Base-by-base conservation (phyloP, 2,113 vertebrate genomes). In the Actenoides lindsayi region DNA sequence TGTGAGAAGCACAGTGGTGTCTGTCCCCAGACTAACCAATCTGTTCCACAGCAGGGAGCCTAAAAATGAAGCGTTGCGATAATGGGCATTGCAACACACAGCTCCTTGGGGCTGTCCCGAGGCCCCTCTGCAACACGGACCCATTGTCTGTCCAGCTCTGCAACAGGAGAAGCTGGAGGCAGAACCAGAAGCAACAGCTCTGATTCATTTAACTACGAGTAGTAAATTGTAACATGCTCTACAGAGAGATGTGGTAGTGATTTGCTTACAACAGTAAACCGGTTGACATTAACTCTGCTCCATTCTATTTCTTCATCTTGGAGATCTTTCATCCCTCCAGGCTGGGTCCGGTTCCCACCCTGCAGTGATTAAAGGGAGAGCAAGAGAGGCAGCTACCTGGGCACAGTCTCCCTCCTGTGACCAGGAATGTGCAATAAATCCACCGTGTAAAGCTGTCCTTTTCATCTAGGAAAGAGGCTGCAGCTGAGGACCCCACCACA, bases 31-130 rank as follows among this genome's bases (percentile, higher is more conserved):
- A 48, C 59, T 77, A 46, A 96, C 82, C 84, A 95, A 96, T 96
- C 91, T 95, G 94, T 94, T 95, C 91, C 87, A 28, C 94, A 94
- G 94, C 82, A 67, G 94, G 94, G 90, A 85, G 84, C 94, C 94
- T 79, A 85, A 95, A 96, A 96, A 91, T 42, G 77, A 96, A 84
- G 90, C 92, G 77, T 37, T 79, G 21, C 59, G 13, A 91, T 95
- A 96, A 94, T 87, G 82, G 87, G 93, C 87, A 93, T 96, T 95
- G 82, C 95, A 95, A 93, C 70, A 89, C 67, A 46, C 51, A 57
- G 81, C 76, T 94, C 89, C 69, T 79, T 37, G 46, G 44, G 93
- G 67, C 78, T 83, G 91, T 77, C 91, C 89, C 50, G 50, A 84
- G 95, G 89, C 86, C 85, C 83, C 78, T 89, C 83, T 65, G 77